phyloP scores from a whole-genome alignment of 1,140 invertebrate species.

The Archegozetes longisetosus region DNA sequence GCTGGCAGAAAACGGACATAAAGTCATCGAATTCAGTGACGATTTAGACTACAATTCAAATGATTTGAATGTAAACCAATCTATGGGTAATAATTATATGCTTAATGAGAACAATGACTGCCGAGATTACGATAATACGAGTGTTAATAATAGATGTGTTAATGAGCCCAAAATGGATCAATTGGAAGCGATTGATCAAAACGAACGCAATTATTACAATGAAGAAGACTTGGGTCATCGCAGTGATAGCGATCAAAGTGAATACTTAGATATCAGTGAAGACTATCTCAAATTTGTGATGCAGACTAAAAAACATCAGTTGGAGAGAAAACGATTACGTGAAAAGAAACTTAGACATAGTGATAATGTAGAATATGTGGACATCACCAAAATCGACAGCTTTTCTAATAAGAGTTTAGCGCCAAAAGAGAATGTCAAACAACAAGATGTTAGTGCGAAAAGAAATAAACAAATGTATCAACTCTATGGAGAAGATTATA shows the following conservation, averaged over 20 bases:
- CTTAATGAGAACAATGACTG: not conserved
- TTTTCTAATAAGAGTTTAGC: not conserved
- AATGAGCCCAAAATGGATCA: not conserved
- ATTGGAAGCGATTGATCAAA: not conserved
- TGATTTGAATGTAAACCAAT: not conserved
- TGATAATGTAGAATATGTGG: not conserved
- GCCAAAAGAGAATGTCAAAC: not conserved
- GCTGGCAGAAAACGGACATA: not conserved
- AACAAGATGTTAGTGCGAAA: not conserved
- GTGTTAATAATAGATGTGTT: not conserved
- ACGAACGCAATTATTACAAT: too few species aligned
- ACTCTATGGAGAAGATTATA: slow-evolving; percentile 30
- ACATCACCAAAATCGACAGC: not conserved
- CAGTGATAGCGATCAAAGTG: not conserved
- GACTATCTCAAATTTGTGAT: not conserved
- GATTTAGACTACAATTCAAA: not conserved
- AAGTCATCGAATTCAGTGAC: not conserved
- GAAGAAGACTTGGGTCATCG: not conserved
- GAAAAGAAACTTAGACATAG: not conserved
- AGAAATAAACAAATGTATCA: slow-evolving; percentile 11
- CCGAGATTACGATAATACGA: not conserved
- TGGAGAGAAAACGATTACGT: not conserved
- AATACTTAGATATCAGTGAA: not conserved
- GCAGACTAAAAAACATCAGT: not conserved
- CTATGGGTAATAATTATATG: too few species aligned